These are phyloP conservation scores for Chymomyza procnemis DNA, from an alignment of 2,888 invertebrate species.

Conservation along the genomic window DNA sequence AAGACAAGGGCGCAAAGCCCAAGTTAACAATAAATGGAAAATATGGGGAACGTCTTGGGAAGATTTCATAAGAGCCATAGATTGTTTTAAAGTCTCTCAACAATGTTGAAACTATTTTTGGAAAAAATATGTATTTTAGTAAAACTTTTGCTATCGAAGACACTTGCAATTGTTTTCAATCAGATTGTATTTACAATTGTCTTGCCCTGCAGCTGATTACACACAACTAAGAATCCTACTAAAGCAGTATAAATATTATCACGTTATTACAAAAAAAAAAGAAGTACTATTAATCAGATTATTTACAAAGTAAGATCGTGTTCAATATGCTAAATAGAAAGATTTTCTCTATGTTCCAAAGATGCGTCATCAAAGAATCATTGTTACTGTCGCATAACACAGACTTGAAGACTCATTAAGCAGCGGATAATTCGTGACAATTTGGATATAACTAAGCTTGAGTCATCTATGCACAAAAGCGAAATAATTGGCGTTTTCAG, in stretches of 20 bases:
- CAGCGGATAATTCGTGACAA: neutral
- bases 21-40: slow-evolving; percentile 59
- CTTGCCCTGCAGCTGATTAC: too few relatives aligned
- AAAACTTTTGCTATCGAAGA: slow-evolving; percentile 65
- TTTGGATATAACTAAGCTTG: neutral
- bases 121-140: slow-evolving; percentile 72
- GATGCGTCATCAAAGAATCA: neutral
- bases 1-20: neutral
- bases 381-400: neutral
- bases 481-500: too few relatives aligned
- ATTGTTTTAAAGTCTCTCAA: slow-evolving; percentile 9
- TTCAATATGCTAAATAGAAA: neutral
- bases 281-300: too few relatives aligned
- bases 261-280: too few relatives aligned
- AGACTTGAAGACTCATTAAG: neutral
- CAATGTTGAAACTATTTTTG: slow-evolving; percentile 53
- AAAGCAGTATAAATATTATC: too few relatives aligned
- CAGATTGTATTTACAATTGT: too few relatives aligned
- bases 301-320: neutral
- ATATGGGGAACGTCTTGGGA: slow-evolving; percentile 70
- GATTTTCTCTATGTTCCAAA: neutral
- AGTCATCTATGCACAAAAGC: neutral
- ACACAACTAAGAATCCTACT: too few relatives aligned
- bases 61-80: slow-evolving; percentile 57
- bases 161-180: slow-evolving; percentile 8